Percentiles rank a stretch among this genome's conserved stretches.
phyloP scores from a whole-genome alignment of 1,140 invertebrate genomes.

The Anadara kagoshimensis region DNA sequence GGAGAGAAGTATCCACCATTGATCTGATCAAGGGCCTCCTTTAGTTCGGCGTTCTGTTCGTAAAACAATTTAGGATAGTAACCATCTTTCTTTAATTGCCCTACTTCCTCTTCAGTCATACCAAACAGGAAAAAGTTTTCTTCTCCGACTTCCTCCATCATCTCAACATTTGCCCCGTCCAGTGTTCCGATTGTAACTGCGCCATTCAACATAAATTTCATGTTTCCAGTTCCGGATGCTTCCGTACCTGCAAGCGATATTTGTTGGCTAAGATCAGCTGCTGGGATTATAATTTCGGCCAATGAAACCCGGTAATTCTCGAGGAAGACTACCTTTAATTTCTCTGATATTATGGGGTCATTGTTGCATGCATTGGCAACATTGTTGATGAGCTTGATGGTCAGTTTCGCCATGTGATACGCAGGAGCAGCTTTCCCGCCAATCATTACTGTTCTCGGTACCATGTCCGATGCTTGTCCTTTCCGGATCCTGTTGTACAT shows the following conservation, averaged over 20 bases:
- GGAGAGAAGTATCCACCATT: constrained; percentile 96
- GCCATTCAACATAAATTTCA: constrained; percentile 96
- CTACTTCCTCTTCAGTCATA: constrained; percentile 93
- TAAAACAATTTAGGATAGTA: constrained; percentile 96
- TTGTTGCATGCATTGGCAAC: constrained; percentile 94
- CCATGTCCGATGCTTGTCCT: constrained; percentile 85
- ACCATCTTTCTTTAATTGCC: constrained; percentile 80
- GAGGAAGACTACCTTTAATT: constrained; percentile 93
- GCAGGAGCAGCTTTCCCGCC: constrained; percentile 99
- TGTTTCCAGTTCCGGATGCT: constrained; percentile 94
- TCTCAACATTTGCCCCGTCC: constrained; percentile 99
- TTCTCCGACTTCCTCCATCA: constrained; percentile 97
- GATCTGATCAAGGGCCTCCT: constrained; percentile 96
- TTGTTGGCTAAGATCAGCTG: constrained; percentile 98
- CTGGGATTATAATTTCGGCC: constrained; percentile 98
- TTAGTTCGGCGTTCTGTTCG: constrained; percentile 89
- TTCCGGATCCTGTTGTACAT: constrained; percentile 97
- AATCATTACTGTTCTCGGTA: constrained; percentile 97
- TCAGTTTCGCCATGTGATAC: constrained; percentile 95
- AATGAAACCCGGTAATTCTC: constrained; percentile 98
- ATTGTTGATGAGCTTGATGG: constrained; percentile 95
- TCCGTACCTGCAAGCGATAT: constrained; percentile 98
- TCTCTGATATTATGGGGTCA: constrained; percentile 95
- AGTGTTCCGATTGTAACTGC: constrained; percentile 97
- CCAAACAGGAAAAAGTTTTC: constrained; percentile 99